Base-by-base conservation (phyloP, 2,113 vertebrate genomes). In the Rhinoderma darwinii region DNA sequence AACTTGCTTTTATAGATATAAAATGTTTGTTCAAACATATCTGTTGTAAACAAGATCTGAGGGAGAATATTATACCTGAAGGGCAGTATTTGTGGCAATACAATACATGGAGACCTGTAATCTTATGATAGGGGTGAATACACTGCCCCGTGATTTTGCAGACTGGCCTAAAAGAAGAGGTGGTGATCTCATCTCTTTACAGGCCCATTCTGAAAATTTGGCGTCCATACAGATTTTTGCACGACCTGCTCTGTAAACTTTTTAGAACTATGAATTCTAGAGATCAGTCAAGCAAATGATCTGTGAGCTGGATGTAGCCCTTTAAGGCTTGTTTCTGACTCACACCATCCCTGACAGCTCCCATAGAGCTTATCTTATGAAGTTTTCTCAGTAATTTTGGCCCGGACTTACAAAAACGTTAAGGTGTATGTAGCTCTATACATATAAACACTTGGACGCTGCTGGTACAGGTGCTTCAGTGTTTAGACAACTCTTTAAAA, bases 221-320 rank as follows among this genome's bases (percentile, higher is more conserved):
- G 27, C 41, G 11, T 56, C n/a, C 70, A 87, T 37, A n/a, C 20
- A 41, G 32, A 27, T 35, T 25, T 30, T 30, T 59, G n/a, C 44
- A 27, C 25, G n/a, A 3, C 27, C 25, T 82, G 50, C n/a, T 37
- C 30, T 87, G 84, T 80, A 86, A 81, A 81, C 84, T 61, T 37
- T 66, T 32, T 66, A 20, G 56, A 43, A 17, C 6, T 35, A 68
- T 68, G 63, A 35, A 68, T 35, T 68, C 68, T 72, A 10, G 22
- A 72, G 35, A 22, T 72, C 32, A 72, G 32, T 72, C 1, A 72
- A 72, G 68, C 35, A 39, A 35, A 18, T 72, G 68, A 72, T 37
- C 30, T 68, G 68, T 37, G 68, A 72, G 35, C 32, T 39, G 32
- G 68, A 72, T 72, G 32, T 4, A 20, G 8, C 68, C 68, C 32